phyloP scores from a whole-genome alignment of 2,888 invertebrate species.

The Lasioglossum leucozonium region DNA sequence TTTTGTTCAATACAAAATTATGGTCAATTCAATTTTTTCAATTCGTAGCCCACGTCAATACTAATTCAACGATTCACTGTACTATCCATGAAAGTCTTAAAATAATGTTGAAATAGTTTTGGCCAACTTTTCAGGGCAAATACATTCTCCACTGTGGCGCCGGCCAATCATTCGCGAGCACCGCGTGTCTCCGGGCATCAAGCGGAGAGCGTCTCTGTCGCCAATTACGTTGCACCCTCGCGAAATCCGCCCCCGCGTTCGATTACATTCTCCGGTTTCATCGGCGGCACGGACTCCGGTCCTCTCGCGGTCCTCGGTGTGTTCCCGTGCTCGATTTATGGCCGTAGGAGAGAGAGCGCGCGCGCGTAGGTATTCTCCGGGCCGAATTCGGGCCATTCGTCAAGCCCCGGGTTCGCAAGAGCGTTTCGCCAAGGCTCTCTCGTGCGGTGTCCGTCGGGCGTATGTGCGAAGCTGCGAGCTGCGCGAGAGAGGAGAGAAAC shows the following conservation, averaged over 20 bases:
- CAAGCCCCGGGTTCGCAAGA: slow-evolving; percentile 32
- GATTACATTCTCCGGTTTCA: slow-evolving; percentile 5
- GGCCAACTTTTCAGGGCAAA: too few relatives aligned
- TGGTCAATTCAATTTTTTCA: too few relatives aligned
- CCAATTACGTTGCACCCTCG: slow-evolving; percentile 1
- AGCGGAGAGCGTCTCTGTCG: background rate
- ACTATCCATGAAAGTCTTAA: too few relatives aligned
- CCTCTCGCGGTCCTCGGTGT: background rate
- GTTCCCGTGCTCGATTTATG: slow-evolving; percentile 29
- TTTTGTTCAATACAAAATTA: too few relatives aligned
- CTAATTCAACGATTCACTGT: too few relatives aligned
- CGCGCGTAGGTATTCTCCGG: slow-evolving; percentile 16
- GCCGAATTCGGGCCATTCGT: slow-evolving; percentile 39
- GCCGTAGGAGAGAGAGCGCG: background rate
- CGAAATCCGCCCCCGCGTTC: slow-evolving; percentile 3
- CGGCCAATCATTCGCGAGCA: background rate
- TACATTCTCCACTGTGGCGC: too few relatives aligned
- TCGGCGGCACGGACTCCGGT: background rate
- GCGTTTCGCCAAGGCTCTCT: slow-evolving; percentile 39
- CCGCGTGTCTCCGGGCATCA: background rate
- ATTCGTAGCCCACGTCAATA: too few relatives aligned
- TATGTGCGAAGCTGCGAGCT: slow-evolving; percentile 23
- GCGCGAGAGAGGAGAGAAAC: slow-evolving; percentile 18
- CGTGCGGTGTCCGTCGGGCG: slow-evolving; percentile 30
- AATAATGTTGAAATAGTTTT: too few relatives aligned